Base-by-base conservation (phyloP, 2,797 vertebrate species). In the Jordanella pulchra region DNA sequence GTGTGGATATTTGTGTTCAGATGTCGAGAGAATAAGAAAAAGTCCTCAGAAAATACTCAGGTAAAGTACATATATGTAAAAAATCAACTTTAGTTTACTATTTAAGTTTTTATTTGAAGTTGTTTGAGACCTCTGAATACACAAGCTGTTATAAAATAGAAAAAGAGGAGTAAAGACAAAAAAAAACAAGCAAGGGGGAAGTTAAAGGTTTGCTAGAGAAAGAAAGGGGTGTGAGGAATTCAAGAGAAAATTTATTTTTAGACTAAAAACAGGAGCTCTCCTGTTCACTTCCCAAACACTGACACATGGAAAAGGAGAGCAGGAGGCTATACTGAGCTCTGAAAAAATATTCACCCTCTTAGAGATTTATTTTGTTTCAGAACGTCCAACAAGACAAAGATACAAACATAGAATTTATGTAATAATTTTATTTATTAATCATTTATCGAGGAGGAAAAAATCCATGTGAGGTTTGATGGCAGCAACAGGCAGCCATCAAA, bases 211-310 rank as follows among this genome's bases (percentile, higher is more conserved):
- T 67, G 73, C 79, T 76, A 86, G 85, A 81, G 80, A 78, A 81
- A 66, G 73, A 50, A 70, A 73, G 65, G 66, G 78, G 77, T 32
- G 7, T 63, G 7, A 88, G 86, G 85, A 92, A 90, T 92, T 91
- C 84, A 85, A 88, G 89, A 87, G 76, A 56, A 80, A 80, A 89
- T 91, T 91, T 93, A 94, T 93, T 94, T 94, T 93, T 92, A 93
- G 87, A 91, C 89, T 68, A 74, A 89, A 88, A 93, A 93, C 91
- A 93, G 89, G 90, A 94, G 92, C 89, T 90, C 81, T 72, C 84
- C 89, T 94, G 92, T 94, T 94, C 89, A 90, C 88, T 93, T 80
- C 86, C 68, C 85, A 91, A 92, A 92, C 86, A 88, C 84, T 83
- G 70, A 83, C 75, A 87, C 79, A 88, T 71, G 82, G 76, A 64